These are phyloP conservation scores for Xenopus laevis DNA, from an alignment of 2,113 vertebrate genomes.

Conservation along the genomic window DNA sequence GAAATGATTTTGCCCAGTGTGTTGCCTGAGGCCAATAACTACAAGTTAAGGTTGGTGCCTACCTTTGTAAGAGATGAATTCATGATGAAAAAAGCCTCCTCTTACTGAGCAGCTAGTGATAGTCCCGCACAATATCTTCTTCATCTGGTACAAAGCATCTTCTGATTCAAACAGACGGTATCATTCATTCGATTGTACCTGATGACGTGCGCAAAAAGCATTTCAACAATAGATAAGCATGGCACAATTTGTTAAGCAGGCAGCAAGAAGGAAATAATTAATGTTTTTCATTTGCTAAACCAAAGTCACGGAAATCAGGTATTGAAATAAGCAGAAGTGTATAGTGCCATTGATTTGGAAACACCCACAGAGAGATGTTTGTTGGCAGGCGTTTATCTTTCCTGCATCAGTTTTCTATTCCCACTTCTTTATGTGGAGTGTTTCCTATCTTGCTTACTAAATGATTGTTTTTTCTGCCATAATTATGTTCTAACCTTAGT, in stretches of 20 bases:
- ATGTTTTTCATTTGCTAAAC: slow-evolving; percentile 40
- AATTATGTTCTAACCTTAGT: not conserved
- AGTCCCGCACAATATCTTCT: not conserved
- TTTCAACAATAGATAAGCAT: slow-evolving; percentile 51
- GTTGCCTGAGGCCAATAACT: too few relatives aligned
- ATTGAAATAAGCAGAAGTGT: slow-evolving; percentile 39
- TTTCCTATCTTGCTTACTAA: not conserved
- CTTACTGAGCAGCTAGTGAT: too few relatives aligned
- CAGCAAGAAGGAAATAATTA: slow-evolving; percentile 14
- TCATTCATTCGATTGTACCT: slow-evolving; percentile 38
- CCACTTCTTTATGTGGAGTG: not conserved
- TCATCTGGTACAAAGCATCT: not conserved
- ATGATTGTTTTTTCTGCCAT: not conserved
- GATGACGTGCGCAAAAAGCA: slow-evolving; percentile 54
- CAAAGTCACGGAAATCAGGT: slow-evolving; percentile 42
- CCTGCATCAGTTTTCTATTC: not conserved
- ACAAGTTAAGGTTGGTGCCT: too few relatives aligned
- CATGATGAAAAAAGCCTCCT: too few relatives aligned
- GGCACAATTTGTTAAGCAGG: slow-evolving; percentile 53
- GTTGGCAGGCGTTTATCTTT: slow-evolving; percentile 16
- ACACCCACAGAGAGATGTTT: slow-evolving; percentile 7
- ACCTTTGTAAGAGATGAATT: too few relatives aligned
- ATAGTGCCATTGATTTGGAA: not conserved
- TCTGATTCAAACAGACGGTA: slow-evolving; percentile 25
- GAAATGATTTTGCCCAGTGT: too few relatives aligned